Evolutionary conservation across 1,140 invertebrate species (phyloP), one percentile per base, ranked within the genome.

Genomic region (Halictus rubicundus): DNA sequence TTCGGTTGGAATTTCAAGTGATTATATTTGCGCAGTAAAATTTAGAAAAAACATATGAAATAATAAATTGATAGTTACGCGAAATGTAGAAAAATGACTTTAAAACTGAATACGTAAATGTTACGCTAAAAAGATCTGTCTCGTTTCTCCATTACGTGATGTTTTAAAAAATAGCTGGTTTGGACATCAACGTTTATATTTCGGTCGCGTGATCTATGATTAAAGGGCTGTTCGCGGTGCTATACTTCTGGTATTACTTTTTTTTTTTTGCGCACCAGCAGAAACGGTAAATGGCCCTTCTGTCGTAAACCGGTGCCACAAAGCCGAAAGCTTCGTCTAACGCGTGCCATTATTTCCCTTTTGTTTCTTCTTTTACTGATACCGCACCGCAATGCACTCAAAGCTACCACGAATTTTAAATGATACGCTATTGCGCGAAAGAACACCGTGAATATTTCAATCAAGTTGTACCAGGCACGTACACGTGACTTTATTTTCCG

Each of bases 151-250:
- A 8, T n/a, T n/a, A 23, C 1, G n/a, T 57, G 8, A 85, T 27
- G 25, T 0, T 16, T 16, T 27, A 46, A 80, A 74, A 74, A 21
- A 46, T 32, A 74, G 80, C 78, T 49, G 82, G 77, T 80, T 81
- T 68, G 65, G 61, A 65, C 72, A 84, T 87, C 75, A 81, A 69
- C 37, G 61, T 69, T 81, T 79, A 80, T 86, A 39, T 60, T 61
- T 32, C 37, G 32, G 37, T 49, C 52, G 57, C 60, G 64, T 65
- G 57, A 86, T 84, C 74, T 84, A 57, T 83, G 70, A 86, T 80
- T 83, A 81, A 83, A 87, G 84, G 76, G 71, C 32, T 57, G 39
- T 57, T 16, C 27, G 9, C 32, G 12, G 4, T 46, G 46, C 37
- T 60, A 52, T 23, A 57, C 77, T 57, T 86, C 64, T 2, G 76